Evolutionary conservation across 2,113 vertebrate genomes (phyloP).

Genomic region (Dolichallabes microphthalmus): DNA sequence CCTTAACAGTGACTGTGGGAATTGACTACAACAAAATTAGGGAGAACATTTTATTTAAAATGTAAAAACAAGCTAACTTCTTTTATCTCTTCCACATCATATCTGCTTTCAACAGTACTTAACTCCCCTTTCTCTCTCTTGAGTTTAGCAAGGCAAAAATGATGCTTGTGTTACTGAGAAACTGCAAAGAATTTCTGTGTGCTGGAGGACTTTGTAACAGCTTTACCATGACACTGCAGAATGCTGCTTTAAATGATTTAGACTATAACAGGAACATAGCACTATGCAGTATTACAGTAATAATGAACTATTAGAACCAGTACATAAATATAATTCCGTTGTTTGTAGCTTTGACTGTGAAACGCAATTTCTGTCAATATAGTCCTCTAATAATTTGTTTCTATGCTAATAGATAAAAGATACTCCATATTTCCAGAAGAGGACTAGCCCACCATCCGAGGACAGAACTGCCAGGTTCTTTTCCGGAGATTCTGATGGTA

Average conservation of each 20-base stretch:
- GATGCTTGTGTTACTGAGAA: background rate
- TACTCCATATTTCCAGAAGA: slow-evolving; percentile 92
- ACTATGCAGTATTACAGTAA: background rate
- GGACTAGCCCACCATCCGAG: slow-evolving; percentile 84
- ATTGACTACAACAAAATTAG: no score
- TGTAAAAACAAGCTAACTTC: no score
- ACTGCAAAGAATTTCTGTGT: background rate
- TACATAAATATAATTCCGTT: background rate
- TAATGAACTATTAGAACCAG: background rate
- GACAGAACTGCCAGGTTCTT: slow-evolving; percentile 80
- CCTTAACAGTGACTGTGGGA: no score
- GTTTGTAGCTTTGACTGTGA: background rate
- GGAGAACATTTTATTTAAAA: no score
- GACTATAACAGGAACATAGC: no score
- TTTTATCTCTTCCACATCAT: no score
- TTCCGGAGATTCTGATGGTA: slow-evolving; percentile 79
- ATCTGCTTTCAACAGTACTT: background rate
- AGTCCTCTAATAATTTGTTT: background rate
- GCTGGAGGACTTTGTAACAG: background rate
- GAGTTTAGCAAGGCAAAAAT: background rate
- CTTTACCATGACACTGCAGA: background rate
- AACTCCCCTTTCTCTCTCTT: background rate
- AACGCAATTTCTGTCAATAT: background rate
- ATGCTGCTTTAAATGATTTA: background rate
- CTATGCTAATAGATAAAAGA: slow-evolving; percentile 78